phyloP scores from a whole-genome alignment of 1,140 invertebrate genomes.

The Nasonia vitripennis region DNA sequence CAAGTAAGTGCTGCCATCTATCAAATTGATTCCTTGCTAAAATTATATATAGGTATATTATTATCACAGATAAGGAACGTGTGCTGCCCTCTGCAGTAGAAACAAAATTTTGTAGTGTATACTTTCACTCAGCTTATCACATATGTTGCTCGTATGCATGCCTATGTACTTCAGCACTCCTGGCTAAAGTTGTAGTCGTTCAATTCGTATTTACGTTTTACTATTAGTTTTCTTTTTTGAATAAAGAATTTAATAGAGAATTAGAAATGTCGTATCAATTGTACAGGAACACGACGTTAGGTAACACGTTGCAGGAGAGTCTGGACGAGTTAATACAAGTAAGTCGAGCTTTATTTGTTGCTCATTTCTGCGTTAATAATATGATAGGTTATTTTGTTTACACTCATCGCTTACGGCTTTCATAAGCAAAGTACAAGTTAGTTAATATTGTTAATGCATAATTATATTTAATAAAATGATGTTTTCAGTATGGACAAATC shows the following conservation, averaged over 20 bases:
- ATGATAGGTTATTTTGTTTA: conserved; percentile 51
- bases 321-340: conserved; percentile 94
- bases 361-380: conserved; percentile 23
- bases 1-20: conserved; percentile 21
- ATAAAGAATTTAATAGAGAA: not conserved
- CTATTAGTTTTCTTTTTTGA: not conserved
- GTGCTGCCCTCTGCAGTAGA: conserved; percentile 35
- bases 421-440: not conserved
- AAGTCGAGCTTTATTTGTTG: conserved; percentile 45
- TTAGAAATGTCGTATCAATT: conserved; percentile 93
- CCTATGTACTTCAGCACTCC: not conserved
- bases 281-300: conserved; percentile 97
- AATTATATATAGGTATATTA: too few species aligned
- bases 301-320: conserved; percentile 96
- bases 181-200: conserved; percentile 3
- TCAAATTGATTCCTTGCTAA: not conserved
- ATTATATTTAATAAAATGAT: conserved; percentile 43
- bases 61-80: too few species aligned
- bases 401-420: conserved; percentile 36
- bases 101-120: not conserved
- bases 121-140: not conserved
- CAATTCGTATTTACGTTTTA: conserved; percentile 33
- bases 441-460: not conserved
- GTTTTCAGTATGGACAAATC: conserved; percentile 95
- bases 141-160: conserved; percentile 13